These are phyloP conservation scores for Caradrina clavipalpis DNA, from an alignment of 2,888 invertebrate species.

Conservation along the genomic window DNA sequence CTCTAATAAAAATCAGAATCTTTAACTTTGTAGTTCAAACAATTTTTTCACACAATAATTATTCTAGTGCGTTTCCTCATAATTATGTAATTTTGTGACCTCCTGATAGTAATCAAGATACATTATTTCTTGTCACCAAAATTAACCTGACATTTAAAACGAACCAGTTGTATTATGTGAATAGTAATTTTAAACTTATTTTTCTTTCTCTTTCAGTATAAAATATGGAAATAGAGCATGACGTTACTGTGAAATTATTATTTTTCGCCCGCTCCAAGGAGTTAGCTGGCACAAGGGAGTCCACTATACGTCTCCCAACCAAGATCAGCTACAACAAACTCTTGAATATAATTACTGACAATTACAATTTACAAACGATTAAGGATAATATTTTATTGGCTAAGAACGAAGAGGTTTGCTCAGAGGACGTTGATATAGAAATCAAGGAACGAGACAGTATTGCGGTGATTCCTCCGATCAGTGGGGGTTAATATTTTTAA, in stretches of 20 bases:
- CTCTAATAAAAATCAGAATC: no score
- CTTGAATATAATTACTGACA: slow-evolving; percentile 90
- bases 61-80: not conserved
- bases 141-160: not conserved
- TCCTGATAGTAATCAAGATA: no score
- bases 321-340: slow-evolving; percentile 91
- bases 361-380: slow-evolving; percentile 93
- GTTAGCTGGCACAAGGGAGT: slow-evolving; percentile 92
- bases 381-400: slow-evolving; percentile 94
- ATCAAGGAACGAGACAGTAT: slow-evolving; percentile 94
- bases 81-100: not conserved
- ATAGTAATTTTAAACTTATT: not conserved
- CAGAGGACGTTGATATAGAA: slow-evolving; percentile 87
- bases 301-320: slow-evolving; percentile 87
- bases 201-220: slow-evolving; percentile 71
- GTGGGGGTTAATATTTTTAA: slow-evolving; percentile 93
- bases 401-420: slow-evolving; percentile 95
- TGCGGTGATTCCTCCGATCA: slow-evolving; percentile 98
- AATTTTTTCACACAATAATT: no score
- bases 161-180: no score
- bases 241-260: slow-evolving; percentile 92
- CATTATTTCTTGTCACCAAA: not conserved
- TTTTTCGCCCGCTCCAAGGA: slow-evolving; percentile 98
- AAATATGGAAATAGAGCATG: slow-evolving; percentile 87
- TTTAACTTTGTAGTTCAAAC: no score